phyloP scores from a whole-genome alignment of 2,113 vertebrate species.

The Takifugu bimaculatus region DNA sequence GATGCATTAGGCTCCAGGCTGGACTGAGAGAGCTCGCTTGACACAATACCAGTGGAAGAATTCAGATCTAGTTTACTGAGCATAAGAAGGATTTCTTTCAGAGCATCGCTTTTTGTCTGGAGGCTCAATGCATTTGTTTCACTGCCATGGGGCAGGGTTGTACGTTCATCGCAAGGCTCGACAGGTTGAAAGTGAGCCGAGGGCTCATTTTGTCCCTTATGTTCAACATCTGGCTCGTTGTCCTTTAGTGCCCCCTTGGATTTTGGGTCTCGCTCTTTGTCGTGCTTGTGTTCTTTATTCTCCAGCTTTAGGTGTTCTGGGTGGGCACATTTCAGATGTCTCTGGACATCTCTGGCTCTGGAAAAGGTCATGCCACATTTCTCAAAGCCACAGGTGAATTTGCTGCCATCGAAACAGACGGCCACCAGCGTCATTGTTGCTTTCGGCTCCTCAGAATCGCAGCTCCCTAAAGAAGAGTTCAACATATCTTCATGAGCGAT shows the following conservation, averaged over 20 bases:
- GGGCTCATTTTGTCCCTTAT: conserved; percentile 29
- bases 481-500: conserved; percentile 30
- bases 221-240: conserved; percentile 22
- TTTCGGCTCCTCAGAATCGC: conserved; percentile 53
- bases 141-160: conserved; percentile 14
- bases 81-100: conserved; percentile 85
- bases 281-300: conserved; percentile 70
- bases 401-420: conserved; percentile 87
- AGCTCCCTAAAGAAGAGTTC: conserved; percentile 26
- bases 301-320: conserved; percentile 82
- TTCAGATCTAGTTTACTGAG: conserved; percentile 88
- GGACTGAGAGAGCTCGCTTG: conserved; percentile 49
- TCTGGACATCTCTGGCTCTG: conserved; percentile 83
- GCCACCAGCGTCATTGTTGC: conserved; percentile 70
- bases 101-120: conserved; percentile 70
- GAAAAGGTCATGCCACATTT: conserved; percentile 86
- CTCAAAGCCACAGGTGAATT: conserved; percentile 86
- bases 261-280: conserved; percentile 55
- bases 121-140: conserved; percentile 27
- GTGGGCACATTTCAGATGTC: conserved; percentile 84
- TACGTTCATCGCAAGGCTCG: conserved; percentile 38
- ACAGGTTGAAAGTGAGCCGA: conserved; percentile 10
- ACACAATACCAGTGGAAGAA: conserved; percentile 53
- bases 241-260: conserved; percentile 46
- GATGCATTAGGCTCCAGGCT: conserved; percentile 57